phyloP scores from a whole-genome alignment of 2,888 invertebrate species.

The Epirrita christyi region DNA sequence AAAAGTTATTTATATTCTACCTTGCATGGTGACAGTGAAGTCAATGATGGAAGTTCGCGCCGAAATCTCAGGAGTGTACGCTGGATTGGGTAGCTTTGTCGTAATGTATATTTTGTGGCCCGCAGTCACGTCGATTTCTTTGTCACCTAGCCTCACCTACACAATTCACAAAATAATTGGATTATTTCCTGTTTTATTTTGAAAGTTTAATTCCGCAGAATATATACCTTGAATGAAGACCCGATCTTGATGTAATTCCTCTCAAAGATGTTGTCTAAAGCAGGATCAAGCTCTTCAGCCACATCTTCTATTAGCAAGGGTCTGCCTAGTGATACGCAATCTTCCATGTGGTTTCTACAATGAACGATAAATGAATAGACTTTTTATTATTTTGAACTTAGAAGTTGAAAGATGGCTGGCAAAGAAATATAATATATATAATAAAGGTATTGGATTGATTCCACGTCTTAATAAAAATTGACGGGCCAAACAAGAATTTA shows the following conservation, averaged over 20 bases:
- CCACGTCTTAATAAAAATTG: no score
- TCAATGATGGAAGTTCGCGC: conserved; percentile 94
- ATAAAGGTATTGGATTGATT: no score
- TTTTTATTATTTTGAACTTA: no score
- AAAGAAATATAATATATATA: no score
- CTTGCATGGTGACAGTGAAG: conserved; percentile 96
- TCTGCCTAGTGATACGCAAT: conserved; percentile 90
- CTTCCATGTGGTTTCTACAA: conserved; percentile 92
- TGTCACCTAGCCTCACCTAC: conserved; percentile 93
- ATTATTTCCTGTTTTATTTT: no score
- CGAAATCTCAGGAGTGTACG: conserved; percentile 94
- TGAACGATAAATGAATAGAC: background rate
- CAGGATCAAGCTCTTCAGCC: conserved; percentile 93
- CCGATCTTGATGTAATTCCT: conserved; percentile 95
- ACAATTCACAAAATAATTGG: background rate
- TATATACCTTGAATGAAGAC: conserved; percentile 87
- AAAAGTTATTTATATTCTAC: conserved; percentile 55
- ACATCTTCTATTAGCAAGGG: conserved; percentile 95
- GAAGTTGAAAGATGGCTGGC: no score
- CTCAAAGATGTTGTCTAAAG: conserved; percentile 93
- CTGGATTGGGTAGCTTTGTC: conserved; percentile 94
- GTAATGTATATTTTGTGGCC: conserved; percentile 93
- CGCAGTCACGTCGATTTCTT: conserved; percentile 91
- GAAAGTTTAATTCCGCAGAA: no score
- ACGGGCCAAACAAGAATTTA: no score